Evolutionary conservation across 1,140 invertebrate genomes (phyloP), one percentile per base, ranked within the genome.

Genomic region (Scaptomyza pallida): DNA sequence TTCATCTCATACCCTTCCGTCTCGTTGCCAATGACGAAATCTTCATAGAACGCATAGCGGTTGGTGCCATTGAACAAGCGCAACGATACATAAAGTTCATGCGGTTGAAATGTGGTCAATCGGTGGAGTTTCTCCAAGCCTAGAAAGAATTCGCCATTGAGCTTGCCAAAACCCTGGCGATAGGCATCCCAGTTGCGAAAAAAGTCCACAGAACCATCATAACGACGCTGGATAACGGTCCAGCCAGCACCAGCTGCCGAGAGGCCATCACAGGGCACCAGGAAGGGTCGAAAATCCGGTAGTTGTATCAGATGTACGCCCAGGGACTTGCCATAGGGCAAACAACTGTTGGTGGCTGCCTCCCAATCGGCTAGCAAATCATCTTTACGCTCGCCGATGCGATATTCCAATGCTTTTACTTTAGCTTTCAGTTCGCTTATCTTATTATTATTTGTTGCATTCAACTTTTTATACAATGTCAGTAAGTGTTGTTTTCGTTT

Each of bases 11-110:
- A 97, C 2, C 93, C 93, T 74, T 95, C 94, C 15, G 91, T 76
- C 80, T 95, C 94, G 12, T 92, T 92, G 13, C 93, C 93, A 23
- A 96, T 92, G 6, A 93, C 92, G 72, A 96, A 96, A 21, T 93
- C 91, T 2, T 93, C 92, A 82, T 95, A 96, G 19, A 91, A 90
- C 1, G 95, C 95, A 64, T 92, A 93, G 33, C 92, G 93, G 8
- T 91, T 92, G 15, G 92, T 91, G 1, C 92, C 92, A 17, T 92
- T 80, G 47, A 94, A 93, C 54, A 95, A 94, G 73, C 93, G 92
- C 83, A 96, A 85, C 62, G 94, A 93, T 35, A 96, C 93, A 40
- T 93, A 90, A 15, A 96, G 78, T 48, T 94, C 93, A 37, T 95
- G 94, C 8, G 94, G 91, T 75, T 93, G 92, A 56, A 93, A 92